Conservation (phyloP, 2,888 invertebrate genomes). For the Drosophila histrio region DNA sequence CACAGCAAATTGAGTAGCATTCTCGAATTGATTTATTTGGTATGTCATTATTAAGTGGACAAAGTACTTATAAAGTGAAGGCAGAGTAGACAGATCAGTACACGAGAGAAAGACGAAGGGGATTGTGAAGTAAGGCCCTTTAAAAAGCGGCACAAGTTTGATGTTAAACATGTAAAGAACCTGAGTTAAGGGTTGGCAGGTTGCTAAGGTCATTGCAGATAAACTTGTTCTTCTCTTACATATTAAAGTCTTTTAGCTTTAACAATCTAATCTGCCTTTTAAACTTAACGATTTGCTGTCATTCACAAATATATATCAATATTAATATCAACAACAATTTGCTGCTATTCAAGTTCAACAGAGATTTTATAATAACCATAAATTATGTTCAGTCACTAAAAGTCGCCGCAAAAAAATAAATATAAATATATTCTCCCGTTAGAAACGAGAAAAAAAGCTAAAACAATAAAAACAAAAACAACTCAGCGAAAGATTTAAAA, state of each 20-base stretch:
- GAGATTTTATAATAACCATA: conserved; percentile 61
- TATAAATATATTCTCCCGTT: conserved; percentile 5
- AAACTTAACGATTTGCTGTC: conserved; percentile 7
- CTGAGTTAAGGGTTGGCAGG: conserved; percentile 16
- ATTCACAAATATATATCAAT: conserved; percentile 30
- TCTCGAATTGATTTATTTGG: conserved; percentile 67
- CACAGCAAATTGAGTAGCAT: conserved; percentile 56
- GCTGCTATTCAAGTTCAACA: conserved; percentile 60
- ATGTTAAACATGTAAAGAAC: conserved; percentile 2
- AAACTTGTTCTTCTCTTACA: not conserved
- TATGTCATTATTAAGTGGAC: conserved; percentile 45
- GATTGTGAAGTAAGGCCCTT: conserved; percentile 20
- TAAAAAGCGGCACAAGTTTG: conserved; percentile 33
- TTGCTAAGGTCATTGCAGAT: conserved; percentile 32
- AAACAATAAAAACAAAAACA: conserved; percentile 17
- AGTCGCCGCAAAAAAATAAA: conserved; percentile 49
- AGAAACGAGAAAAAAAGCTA: conserved; percentile 4
- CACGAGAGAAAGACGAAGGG: not conserved
- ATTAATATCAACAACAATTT: conserved; percentile 18
- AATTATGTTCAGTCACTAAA: conserved; percentile 73
- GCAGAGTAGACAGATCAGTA: conserved; percentile 22
- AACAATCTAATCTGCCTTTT: conserved; percentile 9
- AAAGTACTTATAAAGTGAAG: conserved; percentile 64
- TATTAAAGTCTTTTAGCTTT: not conserved
- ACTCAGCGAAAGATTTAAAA: conserved; percentile 50